Conservation (phyloP, 1,140 invertebrate genomes). For the Pseudomyrmex pallidus region DNA sequence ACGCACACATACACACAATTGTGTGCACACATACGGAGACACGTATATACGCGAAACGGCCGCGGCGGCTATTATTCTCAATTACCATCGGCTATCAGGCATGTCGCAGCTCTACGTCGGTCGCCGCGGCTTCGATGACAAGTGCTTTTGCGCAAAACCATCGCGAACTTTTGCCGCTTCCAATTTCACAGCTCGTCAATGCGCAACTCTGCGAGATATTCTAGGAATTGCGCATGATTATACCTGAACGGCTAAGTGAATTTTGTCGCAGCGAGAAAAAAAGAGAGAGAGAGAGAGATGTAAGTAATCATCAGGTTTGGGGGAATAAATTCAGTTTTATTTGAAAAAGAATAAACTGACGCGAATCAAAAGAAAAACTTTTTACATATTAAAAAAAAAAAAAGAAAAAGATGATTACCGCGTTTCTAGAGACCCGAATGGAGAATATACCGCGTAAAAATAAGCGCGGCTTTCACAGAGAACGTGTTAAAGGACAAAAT, state of each 20-base stretch:
- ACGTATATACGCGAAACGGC: slow-evolving; percentile 28
- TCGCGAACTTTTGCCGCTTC: slow-evolving; percentile 46
- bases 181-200: slow-evolving; percentile 60
- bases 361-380: too few relatives aligned
- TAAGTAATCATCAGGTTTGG: slow-evolving; percentile 14
- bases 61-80: slow-evolving; percentile 72
- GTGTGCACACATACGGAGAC: neutral
- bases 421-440: too few relatives aligned
- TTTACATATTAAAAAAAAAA: too few relatives aligned
- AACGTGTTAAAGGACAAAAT: neutral
- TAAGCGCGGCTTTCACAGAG: too few relatives aligned
- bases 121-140: slow-evolving; percentile 48
- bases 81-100: slow-evolving; percentile 72
- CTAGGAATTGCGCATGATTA: slow-evolving; percentile 7
- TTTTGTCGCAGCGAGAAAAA: slow-evolving; percentile 1
- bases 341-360: too few relatives aligned
- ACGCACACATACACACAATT: neutral
- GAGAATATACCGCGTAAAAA: too few relatives aligned
- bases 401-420: too few relatives aligned
- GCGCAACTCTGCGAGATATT: slow-evolving; percentile 26
- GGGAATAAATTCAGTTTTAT: too few relatives aligned
- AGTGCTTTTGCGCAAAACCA: slow-evolving; percentile 49
- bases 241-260: slow-evolving; percentile 38
- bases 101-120: slow-evolving; percentile 50
- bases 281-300: neutral